phyloP scores from a whole-genome alignment of 2,113 vertebrate genomes.

The Nycticebus coucang region DNA sequence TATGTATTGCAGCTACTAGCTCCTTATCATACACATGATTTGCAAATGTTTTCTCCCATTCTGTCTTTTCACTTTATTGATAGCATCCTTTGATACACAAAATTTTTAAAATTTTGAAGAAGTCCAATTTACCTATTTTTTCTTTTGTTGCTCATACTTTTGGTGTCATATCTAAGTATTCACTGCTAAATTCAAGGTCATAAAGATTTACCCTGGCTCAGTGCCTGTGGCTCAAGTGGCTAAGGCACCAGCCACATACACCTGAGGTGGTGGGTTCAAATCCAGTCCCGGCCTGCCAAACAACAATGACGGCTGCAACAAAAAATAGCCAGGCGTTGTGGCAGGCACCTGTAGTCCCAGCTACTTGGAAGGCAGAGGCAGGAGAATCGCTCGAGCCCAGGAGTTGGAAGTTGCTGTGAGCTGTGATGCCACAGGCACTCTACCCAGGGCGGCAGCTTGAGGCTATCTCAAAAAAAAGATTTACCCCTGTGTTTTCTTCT shows the following conservation, averaged over 20 bases:
- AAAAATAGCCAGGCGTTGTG: no score
- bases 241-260: no score
- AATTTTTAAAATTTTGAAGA: neutral
- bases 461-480: neutral
- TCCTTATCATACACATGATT: neutral
- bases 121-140: neutral
- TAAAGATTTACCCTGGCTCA: neutral
- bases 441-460: no score
- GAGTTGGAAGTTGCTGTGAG: no score
- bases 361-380: no score
- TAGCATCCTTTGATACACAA: neutral
- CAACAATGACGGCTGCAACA: no score
- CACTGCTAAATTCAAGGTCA: neutral
- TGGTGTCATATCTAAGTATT: neutral
- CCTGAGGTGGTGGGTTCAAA: no score
- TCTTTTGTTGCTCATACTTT: neutral
- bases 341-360: no score
- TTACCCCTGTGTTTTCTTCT: neutral
- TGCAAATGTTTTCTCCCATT: neutral
- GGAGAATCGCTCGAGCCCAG: no score
- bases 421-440: no score
- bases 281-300: no score
- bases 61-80: neutral
- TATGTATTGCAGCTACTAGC: neutral
- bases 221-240: no score